A percentile compares a stretch with the other conserved stretches of the same genome.
Evolutionary conservation across 2,888 invertebrate genomes (phyloP).

Genomic region (Stenchaetothrips biformis): DNA sequence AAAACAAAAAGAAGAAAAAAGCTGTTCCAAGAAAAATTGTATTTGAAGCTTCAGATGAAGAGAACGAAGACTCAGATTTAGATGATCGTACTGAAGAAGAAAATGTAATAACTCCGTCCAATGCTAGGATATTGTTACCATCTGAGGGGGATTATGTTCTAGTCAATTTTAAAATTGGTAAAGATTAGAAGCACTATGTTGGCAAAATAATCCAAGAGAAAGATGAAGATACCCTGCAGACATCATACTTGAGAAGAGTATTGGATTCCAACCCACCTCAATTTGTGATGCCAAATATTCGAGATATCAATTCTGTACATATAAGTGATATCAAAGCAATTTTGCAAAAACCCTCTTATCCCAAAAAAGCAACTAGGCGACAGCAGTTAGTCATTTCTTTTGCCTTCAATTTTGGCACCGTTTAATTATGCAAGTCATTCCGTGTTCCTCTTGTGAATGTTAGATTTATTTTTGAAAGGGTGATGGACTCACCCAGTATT

Average conservation of each 20-base stretch:
- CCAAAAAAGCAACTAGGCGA: background rate
- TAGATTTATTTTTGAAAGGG: background rate
- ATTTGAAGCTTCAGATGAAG: background rate
- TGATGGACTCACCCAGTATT: no score
- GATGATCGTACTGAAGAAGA: background rate
- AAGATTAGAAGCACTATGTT: background rate
- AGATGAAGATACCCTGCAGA: background rate
- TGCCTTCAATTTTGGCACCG: background rate
- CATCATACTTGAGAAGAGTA: background rate
- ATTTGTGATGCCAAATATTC: background rate
- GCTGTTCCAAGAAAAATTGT: background rate
- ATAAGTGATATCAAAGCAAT: background rate
- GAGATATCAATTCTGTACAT: background rate
- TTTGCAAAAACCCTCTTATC: background rate
- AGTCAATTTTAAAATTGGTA: background rate
- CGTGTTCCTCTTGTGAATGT: background rate
- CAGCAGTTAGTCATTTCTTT: background rate
- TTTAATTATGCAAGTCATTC: background rate
- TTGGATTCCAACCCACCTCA: background rate
- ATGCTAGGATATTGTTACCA: background rate
- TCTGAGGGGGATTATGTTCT: slow-evolving; percentile 1
- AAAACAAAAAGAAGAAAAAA: background rate
- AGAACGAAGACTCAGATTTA: background rate
- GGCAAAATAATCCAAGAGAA: slow-evolving; percentile 7
- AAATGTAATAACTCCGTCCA: background rate